These are phyloP conservation scores for Lochmaea capreae DNA, from an alignment of 2,888 invertebrate genomes.

Conservation along the genomic window DNA sequence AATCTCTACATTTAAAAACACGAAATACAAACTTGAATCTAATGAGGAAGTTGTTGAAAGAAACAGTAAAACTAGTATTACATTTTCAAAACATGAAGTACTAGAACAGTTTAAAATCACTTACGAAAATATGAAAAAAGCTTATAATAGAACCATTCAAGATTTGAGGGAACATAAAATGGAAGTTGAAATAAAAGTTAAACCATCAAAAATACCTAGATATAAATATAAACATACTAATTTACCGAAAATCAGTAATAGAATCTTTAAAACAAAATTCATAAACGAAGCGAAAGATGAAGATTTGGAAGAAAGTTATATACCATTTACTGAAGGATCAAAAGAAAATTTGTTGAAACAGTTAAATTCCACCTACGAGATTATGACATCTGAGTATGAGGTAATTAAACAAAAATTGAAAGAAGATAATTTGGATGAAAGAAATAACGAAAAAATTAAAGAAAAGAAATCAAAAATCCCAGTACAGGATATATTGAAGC, in stretches of 20 bases:
- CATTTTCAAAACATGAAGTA: background rate
- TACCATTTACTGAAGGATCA: background rate
- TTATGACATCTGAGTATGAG: background rate
- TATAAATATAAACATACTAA: background rate
- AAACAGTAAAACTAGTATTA: background rate
- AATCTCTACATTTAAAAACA: background rate
- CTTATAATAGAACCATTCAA: background rate
- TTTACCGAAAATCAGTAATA: background rate
- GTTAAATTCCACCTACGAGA: background rate
- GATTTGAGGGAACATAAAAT: background rate
- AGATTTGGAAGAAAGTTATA: background rate
- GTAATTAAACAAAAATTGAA: background rate
- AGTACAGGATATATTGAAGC: conserved; percentile 2
- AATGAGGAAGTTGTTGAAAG: background rate
- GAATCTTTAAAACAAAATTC: background rate
- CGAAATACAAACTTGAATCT: background rate
- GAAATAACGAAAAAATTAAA: background rate
- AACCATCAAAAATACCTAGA: background rate
- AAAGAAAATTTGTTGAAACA: background rate
- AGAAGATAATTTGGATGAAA: background rate
- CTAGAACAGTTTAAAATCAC: background rate
- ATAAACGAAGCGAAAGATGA: background rate
- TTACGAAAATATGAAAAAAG: background rate
- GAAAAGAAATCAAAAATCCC: background rate
- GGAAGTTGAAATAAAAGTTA: background rate